phyloP scores from a whole-genome alignment of 1,140 invertebrate species.

The Brachionus plicatilis region DNA sequence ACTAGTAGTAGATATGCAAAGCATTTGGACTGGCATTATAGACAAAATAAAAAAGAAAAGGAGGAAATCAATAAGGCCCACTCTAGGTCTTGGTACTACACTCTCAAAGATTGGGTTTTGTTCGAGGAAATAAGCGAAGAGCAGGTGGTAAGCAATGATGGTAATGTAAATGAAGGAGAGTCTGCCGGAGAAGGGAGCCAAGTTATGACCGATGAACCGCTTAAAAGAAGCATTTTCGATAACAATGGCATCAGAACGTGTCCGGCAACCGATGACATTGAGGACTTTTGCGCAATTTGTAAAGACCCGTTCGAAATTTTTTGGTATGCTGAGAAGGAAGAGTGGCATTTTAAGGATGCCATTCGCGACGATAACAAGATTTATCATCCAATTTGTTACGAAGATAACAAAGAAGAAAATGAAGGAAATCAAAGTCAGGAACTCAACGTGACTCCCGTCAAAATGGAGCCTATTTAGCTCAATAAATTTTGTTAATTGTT shows the following conservation, averaged over 20 bases:
- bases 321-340: conserved; percentile 88
- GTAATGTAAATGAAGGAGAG: background rate
- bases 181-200: background rate
- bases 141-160: background rate
- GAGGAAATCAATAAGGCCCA: background rate
- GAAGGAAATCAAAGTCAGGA: background rate
- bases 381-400: conserved; percentile 45
- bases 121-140: conserved; percentile 39
- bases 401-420: conserved; percentile 41
- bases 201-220: background rate
- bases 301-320: conserved; percentile 84
- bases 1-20: background rate
- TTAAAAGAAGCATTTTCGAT: background rate
- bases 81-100: conserved; percentile 22
- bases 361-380: conserved; percentile 67
- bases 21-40: conserved; percentile 40
- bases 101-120: conserved; percentile 20
- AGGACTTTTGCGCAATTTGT: conserved; percentile 70
- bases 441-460: background rate
- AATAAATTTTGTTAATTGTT: background rate
- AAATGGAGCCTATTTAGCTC: background rate
- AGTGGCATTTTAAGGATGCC: conserved; percentile 84
- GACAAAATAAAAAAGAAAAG: conserved; percentile 38
- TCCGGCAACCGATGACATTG: conserved; percentile 28
- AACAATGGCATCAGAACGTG: background rate